Base-by-base conservation (phyloP, 53 echinoderm and acorn worm genomes). In the Henricia sp. region DNA sequence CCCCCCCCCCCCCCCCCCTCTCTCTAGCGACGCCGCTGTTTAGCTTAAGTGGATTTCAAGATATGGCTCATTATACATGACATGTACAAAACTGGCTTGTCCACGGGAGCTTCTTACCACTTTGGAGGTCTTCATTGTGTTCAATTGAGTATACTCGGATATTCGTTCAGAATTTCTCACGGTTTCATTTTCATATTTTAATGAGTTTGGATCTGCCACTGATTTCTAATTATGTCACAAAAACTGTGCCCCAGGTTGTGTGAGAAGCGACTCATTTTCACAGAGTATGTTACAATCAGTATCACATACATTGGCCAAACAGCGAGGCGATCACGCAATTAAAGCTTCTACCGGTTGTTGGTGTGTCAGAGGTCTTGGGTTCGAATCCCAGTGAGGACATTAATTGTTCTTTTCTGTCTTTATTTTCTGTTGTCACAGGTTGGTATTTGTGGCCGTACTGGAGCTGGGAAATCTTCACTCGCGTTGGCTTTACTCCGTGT, bases 361-460 rank as follows among this genome's bases (percentile, higher is more conserved):
- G 29, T 24, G 35, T 8, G n/a, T 34, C 66, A 14, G n/a, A 66
- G 13, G n/a, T n/a, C 35, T 34, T 27, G 8, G 0, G 33, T 17
- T 17, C 6, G 35, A 36, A 66, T 14, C 19, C 27, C 14, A n/a
- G 6, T 1, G 16, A 0, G 19, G n/a, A 66, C 13, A 66, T 32
- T 0, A 6, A 17, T 19, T 2, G 29, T 66, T 66, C 3, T 33
- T 34, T 29, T 13, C 5, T 80, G n/a, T 37, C 24, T 66, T 25
- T 43, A 21, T 44, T 68, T 44, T 27, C 3, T 20, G 1, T 32
- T 39, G 39, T 27, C 17, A 19, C 37, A 88, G 88, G 51, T 88
- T 88, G 88, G 88, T 12, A 65, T 88, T 13, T 88, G 88, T 82
- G 88, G 88, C 24, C 88, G 88, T 13, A 88, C 88, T 9, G 88